Base-by-base conservation (phyloP, 2,888 invertebrate genomes). In the Griposia aprilina region DNA sequence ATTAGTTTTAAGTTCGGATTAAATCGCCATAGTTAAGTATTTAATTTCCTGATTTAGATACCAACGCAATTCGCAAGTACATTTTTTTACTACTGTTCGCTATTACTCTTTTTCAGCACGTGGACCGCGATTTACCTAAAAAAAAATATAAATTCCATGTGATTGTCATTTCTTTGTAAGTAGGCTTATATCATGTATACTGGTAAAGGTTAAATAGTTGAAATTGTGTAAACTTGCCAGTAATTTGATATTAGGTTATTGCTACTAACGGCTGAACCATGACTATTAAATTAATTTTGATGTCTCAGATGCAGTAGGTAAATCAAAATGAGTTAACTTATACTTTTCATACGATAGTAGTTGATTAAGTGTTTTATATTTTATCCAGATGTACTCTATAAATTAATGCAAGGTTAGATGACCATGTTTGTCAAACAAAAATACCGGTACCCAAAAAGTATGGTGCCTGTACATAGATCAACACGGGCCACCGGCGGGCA, bases 21-120 rank as follows among this genome's bases (percentile, higher is more conserved):
- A 78, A 73, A 71, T 76, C 70, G 87, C 88, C 88, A 87, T 88
- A 87, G 77, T 76, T 78, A 69, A 69, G 69, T 69, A 76, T 79
- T 88, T 79, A 69, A 81, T 70, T 74, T 26, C 30, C 41, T 62
- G 59, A 57, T 69, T 73, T 60, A 70, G 20, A 65, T 62, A 59
- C 41, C 67, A 45, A 71, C 30, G 45, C 30, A 65, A 71, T 71
- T 63, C 36, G 50, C 20, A 65, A 67, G 74, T 67, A 76, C 60
- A 70, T 66, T 36, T 76, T 71, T 59, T 45, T 73, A 68, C 30
- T 45, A 23, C 26, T 15, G 8, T 69, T 17, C 41, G 26, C 2
- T 74, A 17, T 23, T 26, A 55, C 13, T 52, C 11, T 11, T 36
- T 59, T 60, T 69, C 26, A 7, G 1, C 15, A 48, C 5, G 7